Evolutionary conservation across 2,113 vertebrate species (phyloP), one percentile per base, ranked within the genome.

Genomic region (Merops nubicus): DNA sequence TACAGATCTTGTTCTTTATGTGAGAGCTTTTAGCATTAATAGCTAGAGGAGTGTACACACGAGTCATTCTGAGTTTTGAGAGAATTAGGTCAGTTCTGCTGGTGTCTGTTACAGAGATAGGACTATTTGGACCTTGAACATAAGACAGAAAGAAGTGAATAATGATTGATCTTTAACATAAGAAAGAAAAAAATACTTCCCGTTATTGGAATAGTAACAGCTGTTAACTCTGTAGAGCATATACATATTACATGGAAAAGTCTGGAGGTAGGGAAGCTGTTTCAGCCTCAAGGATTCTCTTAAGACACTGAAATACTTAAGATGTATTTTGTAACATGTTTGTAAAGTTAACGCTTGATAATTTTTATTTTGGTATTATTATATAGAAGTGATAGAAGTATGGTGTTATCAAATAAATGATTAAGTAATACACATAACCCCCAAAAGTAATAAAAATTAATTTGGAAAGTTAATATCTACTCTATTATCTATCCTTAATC

Each of bases 1-100:
- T 50, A 47, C 54, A 87, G 75, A 79, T 90, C 63, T 81, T 77
- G 45, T 73, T 86, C 64, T 95, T 95, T 91, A 96, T 85, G 62
- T 74, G 94, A 86, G 76, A 89, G 93, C 83, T 92, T 93, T 96
- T 73, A 93, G 89, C 73, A 42, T 83, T 74, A 95, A 92, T 59
- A 89, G 80, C 83, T 86, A 50, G 33, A 93, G 28, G 48, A 94
- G 68, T 4, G 1, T 43, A 74, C 54, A 63, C 63, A 93, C 54
- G 57, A 86, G 80, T 80, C 91, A 84, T 31, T 11, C 42, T 33
- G 65, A 69, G 42, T 74, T 93, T 89, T 69, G 59, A 65, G 64
- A 93, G 72, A 75, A 70, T 76, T 92, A 87, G 87, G 92, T 83
- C 86, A 81, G 76, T 89, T 96, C 72, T 81, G 38, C 67, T 89